Evolutionary conservation across 2,797 vertebrate species (phyloP).

Genomic region (Lates japonicus): DNA sequence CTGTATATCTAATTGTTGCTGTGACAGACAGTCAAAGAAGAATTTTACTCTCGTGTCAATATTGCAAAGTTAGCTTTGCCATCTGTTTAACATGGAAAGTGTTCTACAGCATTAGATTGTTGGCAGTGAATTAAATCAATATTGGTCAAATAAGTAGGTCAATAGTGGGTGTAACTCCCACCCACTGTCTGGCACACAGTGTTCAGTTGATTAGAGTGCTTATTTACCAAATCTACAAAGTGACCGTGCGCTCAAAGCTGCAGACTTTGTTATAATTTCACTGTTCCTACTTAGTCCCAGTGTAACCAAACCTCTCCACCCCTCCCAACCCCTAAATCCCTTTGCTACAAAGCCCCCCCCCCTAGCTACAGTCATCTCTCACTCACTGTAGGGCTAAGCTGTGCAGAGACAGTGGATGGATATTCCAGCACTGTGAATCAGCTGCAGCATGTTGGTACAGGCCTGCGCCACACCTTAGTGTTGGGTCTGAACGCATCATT

Average conservation of each 20-base stretch:
- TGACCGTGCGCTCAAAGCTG: constrained; percentile 2
- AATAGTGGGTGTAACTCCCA: constrained; percentile 41
- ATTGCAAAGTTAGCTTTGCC: neutral
- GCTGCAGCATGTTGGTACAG: constrained; percentile 75
- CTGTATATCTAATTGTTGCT: neutral
- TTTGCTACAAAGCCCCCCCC: constrained; percentile 7
- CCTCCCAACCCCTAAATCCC: constrained; percentile 28
- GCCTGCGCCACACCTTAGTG: constrained; percentile 74
- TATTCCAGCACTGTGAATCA: constrained; percentile 69
- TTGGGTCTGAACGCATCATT: constrained; percentile 52
- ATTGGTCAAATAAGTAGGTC: constrained; percentile 50
- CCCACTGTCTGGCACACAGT: constrained; percentile 3
- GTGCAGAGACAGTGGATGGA: constrained; percentile 50
- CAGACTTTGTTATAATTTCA: constrained; percentile 5
- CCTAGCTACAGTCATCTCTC: constrained; percentile 35
- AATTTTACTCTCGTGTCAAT: neutral
- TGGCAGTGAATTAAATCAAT: constrained; percentile 51
- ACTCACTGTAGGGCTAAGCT: constrained; percentile 27
- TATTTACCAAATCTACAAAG: constrained; percentile 43
- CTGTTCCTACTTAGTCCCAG: constrained; percentile 14
- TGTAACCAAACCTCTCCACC: constrained; percentile 33
- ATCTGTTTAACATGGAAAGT: constrained; percentile 10
- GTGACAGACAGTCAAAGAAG: constrained; percentile 3
- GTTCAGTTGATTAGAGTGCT: constrained; percentile 41
- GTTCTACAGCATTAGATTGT: neutral